Conservation (phyloP, 2,113 vertebrate species). For the Cyanocitta stelleri region DNA sequence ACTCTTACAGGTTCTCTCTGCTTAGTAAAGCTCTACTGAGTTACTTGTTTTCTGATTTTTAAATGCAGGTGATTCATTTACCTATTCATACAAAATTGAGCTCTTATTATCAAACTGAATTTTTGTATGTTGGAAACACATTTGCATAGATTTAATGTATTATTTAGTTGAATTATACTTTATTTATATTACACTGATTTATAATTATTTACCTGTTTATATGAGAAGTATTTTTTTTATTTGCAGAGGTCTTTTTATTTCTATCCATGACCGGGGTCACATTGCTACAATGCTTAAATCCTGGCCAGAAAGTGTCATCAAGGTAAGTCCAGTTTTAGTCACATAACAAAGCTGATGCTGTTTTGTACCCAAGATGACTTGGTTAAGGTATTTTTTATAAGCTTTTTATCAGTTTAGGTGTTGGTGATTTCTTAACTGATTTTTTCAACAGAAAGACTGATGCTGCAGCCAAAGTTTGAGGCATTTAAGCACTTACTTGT, state of each 20-base stretch:
- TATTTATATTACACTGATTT: background rate
- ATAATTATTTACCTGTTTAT: background rate
- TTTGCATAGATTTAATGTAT: background rate
- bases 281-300: constrained; percentile 86
- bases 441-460: background rate
- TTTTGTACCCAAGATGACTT: background rate
- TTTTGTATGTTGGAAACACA: background rate
- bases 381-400: background rate
- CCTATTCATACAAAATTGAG: background rate
- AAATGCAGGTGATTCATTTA: background rate
- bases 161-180: background rate
- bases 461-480: background rate
- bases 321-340: constrained; percentile 70
- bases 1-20: background rate
- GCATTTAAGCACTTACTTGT: background rate
- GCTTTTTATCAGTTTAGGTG: background rate
- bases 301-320: constrained; percentile 88
- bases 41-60: background rate
- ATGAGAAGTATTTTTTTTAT: background rate
- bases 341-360: background rate
- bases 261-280: constrained; percentile 89
- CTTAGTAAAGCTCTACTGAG: background rate
- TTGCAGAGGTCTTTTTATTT: constrained; percentile 92
- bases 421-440: background rate
- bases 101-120: background rate